phyloP scores from a whole-genome alignment of 2,888 invertebrate species.

The Xanthostigma xanthostigma region DNA sequence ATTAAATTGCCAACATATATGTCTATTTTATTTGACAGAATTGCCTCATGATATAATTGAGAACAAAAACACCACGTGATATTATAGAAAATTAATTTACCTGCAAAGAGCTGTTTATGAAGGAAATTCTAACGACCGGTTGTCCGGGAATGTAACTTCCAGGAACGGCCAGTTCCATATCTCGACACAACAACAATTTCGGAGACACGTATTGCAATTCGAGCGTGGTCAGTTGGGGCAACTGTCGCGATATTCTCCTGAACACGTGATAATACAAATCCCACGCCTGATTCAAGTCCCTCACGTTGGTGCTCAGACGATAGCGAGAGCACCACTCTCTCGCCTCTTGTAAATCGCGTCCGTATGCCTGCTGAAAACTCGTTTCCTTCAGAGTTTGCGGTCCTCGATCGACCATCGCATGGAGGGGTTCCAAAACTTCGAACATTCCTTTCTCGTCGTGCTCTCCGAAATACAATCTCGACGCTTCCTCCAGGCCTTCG shows the following conservation, averaged over 20 bases:
- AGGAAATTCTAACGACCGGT: constrained; percentile 73
- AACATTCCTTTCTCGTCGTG: constrained; percentile 94
- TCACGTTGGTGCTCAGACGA: constrained; percentile 67
- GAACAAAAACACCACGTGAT: neutral
- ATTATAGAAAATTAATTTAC: constrained; percentile 27
- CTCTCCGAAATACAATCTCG: constrained; percentile 87
- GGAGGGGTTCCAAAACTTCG: constrained; percentile 84
- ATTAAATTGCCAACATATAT: neutral
- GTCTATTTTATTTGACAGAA: too few relatives aligned
- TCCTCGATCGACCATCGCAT: constrained; percentile 84
- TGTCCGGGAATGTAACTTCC: constrained; percentile 94
- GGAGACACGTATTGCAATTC: constrained; percentile 95
- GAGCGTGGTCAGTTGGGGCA: constrained; percentile 79
- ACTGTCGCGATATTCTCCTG: constrained; percentile 85
- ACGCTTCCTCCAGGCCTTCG: constrained; percentile 92
- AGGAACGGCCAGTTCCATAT: constrained; percentile 92
- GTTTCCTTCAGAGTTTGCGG: constrained; percentile 94
- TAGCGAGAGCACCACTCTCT: constrained; percentile 91
- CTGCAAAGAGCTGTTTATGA: constrained; percentile 82
- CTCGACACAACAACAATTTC: constrained; percentile 72
- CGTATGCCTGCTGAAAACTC: constrained; percentile 93
- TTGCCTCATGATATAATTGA: neutral
- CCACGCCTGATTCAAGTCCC: constrained; percentile 97
- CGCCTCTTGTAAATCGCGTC: constrained; percentile 85
- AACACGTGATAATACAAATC: constrained; percentile 98